Base-by-base conservation (phyloP, 2,888 invertebrate genomes). In the Mythimna ferrago region DNA sequence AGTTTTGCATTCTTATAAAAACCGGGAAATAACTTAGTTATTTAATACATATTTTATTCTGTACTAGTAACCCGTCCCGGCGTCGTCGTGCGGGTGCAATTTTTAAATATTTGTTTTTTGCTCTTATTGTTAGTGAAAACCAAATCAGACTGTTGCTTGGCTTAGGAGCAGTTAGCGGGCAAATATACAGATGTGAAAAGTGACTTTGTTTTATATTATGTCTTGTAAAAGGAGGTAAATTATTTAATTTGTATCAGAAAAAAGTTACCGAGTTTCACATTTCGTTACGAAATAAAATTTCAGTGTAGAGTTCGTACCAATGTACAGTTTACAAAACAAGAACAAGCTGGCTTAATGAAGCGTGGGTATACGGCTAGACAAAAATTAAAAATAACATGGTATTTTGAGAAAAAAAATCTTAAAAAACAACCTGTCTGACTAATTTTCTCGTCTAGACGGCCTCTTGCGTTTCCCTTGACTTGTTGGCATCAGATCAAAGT, bases 401-500 rank as follows among this genome's bases (percentile, higher is more conserved):
- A 73, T 54, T 64, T 79, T 41, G 11, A 51, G 44, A 19, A 48
- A 61, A 48, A 67, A 68, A 67, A 26, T 16, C 16, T n/a, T 63
- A 21, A 21, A 6, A 76, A 63, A 38, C 32, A 53, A 72, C 21
- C 53, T 56, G 66, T 78, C 79, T 57, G 26, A 26, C 21, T 11
- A 53, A 66, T 69, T 73, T 62, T 7, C 9, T 14, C 26, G 73
- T 73, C 66, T 82, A 57, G 82, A 57, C 66, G 48, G 35, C 9
- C 51, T 79, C 54, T 74, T 56, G 65, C 48, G 38, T 62, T 65
- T 71, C 44, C 61, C 57, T 66, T 66, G 44, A 62, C 26, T 32
- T 83, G 56, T 83, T 84, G 83, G 83, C 83, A 85, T 57, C 54
- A 61, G 86, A 83, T 84, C 83, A 84, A 84, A 85, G 83, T 66